Evolutionary conservation across 1,140 invertebrate genomes (phyloP).

Genomic region (Drosophila watanabei): DNA sequence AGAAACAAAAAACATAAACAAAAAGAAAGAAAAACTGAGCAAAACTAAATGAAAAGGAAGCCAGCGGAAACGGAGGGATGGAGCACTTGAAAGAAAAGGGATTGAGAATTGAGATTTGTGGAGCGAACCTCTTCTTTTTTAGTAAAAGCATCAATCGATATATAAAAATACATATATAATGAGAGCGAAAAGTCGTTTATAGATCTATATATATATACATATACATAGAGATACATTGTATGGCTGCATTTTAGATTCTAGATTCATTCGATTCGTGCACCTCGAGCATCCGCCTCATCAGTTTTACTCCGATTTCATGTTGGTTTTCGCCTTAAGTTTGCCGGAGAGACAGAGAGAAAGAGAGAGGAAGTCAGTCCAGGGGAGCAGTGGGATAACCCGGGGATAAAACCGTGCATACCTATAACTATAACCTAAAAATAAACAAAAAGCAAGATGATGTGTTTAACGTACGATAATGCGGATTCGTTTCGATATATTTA

Average conservation of each 20-base stretch:
- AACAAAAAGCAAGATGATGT: constrained; percentile 7
- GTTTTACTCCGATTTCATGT: constrained; percentile 35
- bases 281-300: not conserved
- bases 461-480: constrained; percentile 13
- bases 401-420: constrained; percentile 40
- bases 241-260: constrained; percentile 53
- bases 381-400: constrained; percentile 18
- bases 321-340: constrained; percentile 10
- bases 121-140: constrained; percentile 20
- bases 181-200: constrained; percentile 42
- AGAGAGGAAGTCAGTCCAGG: constrained; percentile 12
- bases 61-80: constrained; percentile 3
- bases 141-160: constrained; percentile 18
- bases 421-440: constrained; percentile 16
- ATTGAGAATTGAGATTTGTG: constrained; percentile 16
- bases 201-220: constrained; percentile 24
- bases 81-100: constrained; percentile 14
- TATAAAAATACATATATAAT: constrained; percentile 29
- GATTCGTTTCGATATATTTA: constrained; percentile 29
- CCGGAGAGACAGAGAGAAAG: constrained; percentile 7
- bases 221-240: constrained; percentile 37
- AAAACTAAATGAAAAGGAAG: constrained; percentile 16
- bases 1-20: constrained; percentile 4
- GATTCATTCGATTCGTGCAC: constrained; percentile 13
- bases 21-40: constrained; percentile 6